These are phyloP conservation scores for Paramormyrops kingsleyae DNA, from an alignment of 2,113 vertebrate genomes.

Conservation along the genomic window DNA sequence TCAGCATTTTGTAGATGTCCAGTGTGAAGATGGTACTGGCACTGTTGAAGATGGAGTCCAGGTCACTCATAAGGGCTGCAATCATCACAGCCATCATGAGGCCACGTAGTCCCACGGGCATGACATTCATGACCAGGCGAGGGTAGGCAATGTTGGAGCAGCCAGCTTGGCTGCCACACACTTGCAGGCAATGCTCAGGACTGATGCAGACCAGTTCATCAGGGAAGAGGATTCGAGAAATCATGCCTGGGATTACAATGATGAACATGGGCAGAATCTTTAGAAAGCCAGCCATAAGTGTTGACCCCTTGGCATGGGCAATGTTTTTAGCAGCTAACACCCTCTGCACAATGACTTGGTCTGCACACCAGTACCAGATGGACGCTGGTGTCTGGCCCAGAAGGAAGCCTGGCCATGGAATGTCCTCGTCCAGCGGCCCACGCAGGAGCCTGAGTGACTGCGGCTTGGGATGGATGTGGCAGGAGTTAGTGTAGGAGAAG, in stretches of 20 bases:
- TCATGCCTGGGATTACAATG: slow-evolving; percentile 97
- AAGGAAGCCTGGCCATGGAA: slow-evolving; percentile 94
- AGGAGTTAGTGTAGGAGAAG: slow-evolving; percentile 77
- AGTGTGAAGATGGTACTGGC: slow-evolving; percentile 97
- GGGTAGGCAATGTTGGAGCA: slow-evolving; percentile 98
- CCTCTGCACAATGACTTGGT: slow-evolving; percentile 97
- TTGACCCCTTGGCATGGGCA: slow-evolving; percentile 86
- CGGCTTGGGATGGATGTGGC: slow-evolving; percentile 79
- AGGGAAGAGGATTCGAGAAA: slow-evolving; percentile 84
- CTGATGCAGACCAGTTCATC: slow-evolving; percentile 92
- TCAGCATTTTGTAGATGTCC: slow-evolving; percentile 84
- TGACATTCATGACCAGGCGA: slow-evolving; percentile 86
- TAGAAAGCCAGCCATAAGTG: slow-evolving; percentile 91
- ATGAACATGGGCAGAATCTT: slow-evolving; percentile 96
- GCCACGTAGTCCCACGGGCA: slow-evolving; percentile 89
- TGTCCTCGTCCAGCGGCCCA: slow-evolving; percentile 85
- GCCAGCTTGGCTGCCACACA: slow-evolving; percentile 88
- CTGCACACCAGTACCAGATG: slow-evolving; percentile 98
- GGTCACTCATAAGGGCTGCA: slow-evolving; percentile 94
- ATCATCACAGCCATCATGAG: slow-evolving; percentile 99
- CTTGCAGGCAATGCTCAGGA: slow-evolving; percentile 91
- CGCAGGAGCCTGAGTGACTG: slow-evolving; percentile 79
- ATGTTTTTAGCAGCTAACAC: slow-evolving; percentile 94
- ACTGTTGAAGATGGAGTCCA: slow-evolving; percentile 98
- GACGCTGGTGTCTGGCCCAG: slow-evolving; percentile 96